These are phyloP conservation scores for Puntigrus tetrazona DNA, from an alignment of 2,113 vertebrate species.

Conservation along the genomic window DNA sequence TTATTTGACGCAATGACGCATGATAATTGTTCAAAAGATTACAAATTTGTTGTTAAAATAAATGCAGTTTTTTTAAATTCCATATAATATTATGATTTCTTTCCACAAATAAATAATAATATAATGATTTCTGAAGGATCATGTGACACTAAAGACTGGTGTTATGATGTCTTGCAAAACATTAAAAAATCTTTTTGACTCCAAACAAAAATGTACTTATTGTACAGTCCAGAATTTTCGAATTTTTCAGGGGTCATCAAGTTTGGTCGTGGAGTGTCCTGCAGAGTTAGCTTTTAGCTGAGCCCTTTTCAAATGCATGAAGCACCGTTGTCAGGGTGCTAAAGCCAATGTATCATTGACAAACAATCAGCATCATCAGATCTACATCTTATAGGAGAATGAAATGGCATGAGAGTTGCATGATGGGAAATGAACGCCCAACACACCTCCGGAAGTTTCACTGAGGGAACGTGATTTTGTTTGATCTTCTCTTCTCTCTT, in stretches of 20 bases:
- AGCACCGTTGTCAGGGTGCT: neutral
- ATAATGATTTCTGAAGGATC: neutral
- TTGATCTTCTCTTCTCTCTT: conserved; percentile 43
- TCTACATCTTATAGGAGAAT: neutral
- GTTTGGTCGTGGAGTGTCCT: too few species aligned
- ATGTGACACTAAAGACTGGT: neutral
- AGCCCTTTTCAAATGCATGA: too few species aligned
- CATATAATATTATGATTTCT: too few species aligned
- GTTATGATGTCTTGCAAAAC: neutral
- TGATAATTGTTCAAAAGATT: neutral
- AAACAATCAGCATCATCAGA: conserved; percentile 26
- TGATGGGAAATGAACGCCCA: conserved; percentile 25
- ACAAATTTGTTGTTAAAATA: too few species aligned
- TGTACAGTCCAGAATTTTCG: neutral
- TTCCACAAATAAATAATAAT: too few species aligned
- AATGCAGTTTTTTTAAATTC: too few species aligned
- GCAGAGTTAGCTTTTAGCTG: too few species aligned
- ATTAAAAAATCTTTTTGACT: neutral
- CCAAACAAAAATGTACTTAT: neutral
- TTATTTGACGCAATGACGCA: neutral
- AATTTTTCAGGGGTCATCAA: too few species aligned
- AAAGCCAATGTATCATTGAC: neutral
- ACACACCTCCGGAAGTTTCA: conserved; percentile 17
- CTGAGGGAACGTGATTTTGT: conserved; percentile 2
- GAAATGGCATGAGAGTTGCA: conserved; percentile 13